These are phyloP conservation scores for Rhegmatorhina hoffmannsi DNA, from an alignment of 2,113 vertebrate species.

Conservation along the genomic window DNA sequence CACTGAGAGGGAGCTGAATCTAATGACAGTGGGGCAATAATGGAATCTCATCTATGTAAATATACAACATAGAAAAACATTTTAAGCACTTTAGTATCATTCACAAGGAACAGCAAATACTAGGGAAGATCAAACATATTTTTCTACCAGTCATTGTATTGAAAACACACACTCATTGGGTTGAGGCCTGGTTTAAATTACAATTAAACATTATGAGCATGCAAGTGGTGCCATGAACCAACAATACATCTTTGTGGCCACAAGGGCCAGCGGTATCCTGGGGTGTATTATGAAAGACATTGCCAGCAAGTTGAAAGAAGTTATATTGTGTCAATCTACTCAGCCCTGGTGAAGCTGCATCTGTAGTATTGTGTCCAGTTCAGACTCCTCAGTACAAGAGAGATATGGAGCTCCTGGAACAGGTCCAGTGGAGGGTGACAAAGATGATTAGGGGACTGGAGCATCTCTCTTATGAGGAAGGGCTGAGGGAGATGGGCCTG, in stretches of 20 bases:
- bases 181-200: neutral
- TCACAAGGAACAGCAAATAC: neutral
- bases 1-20: neutral
- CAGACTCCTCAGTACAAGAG: neutral
- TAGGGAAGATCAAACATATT: neutral
- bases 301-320: neutral
- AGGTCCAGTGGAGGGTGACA: neutral
- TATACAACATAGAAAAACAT: neutral
- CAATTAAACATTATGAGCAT: neutral
- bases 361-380: neutral
- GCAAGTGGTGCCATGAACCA: neutral
- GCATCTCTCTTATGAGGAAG: neutral
- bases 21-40: neutral
- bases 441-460: neutral
- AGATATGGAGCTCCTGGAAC: neutral
- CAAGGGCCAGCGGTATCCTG: neutral
- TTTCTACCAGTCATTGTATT: neutral
- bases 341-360: neutral
- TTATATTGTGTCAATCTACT: neutral
- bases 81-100: neutral
- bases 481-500: neutral
- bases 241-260: neutral
- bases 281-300: neutral
- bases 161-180: neutral
- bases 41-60: neutral